Base-by-base conservation (phyloP, 2,797 vertebrate species). In the Darevskia mixta region DNA sequence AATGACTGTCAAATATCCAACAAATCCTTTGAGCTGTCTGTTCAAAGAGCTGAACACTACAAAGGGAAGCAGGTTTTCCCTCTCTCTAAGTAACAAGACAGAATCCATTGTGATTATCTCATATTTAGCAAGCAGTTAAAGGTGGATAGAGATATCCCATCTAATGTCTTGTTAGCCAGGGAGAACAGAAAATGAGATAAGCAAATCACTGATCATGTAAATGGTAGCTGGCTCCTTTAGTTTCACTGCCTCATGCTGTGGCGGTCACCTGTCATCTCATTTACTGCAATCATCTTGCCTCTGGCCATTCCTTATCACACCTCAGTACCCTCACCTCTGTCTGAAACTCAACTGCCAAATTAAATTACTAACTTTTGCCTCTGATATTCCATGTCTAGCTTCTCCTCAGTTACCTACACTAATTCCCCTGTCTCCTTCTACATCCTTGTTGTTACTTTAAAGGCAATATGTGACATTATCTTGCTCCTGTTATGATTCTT, bases 121-220 rank as follows among this genome's bases (percentile, higher is more conserved):
- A 58, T 69, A 85, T 78, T 38, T 61, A 78, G 75, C 29, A 25
- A 11, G 29, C 15, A 27, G 61, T 66, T 45, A 85, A 77, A 66
- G 27, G 45, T n/a, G 35, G 81, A 35, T 38, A 10, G 20, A 73
- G 49, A 58, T 85, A 43, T 25, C 20, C 66, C 69, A 18, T 71
- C 17, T 49, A 25, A 45, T 67, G 64, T 38, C 82, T 84, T 76
- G 58, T 66, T 77, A 64, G 58, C 9, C 35, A 66, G 58, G 71
- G 5, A 66, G 27, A 25, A 1, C 6, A 11, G 23, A 35, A 35
- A 35, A 7, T 18, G n/a, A 35, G 82, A 83, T 72, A 55, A 64
- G 72, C 73, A 85, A 77, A 85, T 66, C 55, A 77, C 73, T 66
- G 55, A 85, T 76, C 73, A 85, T 64, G 32, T 75, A 75, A 41